phyloP scores from a whole-genome alignment of 2,113 vertebrate genomes.

The Notarius quadriscutis region DNA sequence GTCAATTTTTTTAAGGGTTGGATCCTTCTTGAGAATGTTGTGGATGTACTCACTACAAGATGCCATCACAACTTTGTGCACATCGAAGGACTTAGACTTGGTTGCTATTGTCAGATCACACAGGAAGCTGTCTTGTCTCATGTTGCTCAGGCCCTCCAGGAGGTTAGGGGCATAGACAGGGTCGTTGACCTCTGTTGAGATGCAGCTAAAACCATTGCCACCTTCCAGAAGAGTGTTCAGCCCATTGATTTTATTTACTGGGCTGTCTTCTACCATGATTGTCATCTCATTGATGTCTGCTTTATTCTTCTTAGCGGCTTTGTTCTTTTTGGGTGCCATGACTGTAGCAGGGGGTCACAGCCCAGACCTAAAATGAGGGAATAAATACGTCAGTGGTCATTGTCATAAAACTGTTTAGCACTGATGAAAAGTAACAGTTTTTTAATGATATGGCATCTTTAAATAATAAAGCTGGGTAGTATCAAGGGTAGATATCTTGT shows the following conservation, averaged over 20 bases:
- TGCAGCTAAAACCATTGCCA: constrained; percentile 92
- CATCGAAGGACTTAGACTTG: constrained; percentile 94
- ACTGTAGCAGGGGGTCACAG: constrained; percentile 79
- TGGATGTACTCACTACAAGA: constrained; percentile 94
- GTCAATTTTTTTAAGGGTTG: constrained; percentile 85
- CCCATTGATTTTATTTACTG: constrained; percentile 88
- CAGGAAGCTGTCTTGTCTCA: constrained; percentile 92
- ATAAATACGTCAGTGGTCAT: not conserved
- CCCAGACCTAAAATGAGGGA: constrained; percentile 69
- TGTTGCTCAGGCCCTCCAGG: constrained; percentile 89
- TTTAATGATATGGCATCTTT: not conserved
- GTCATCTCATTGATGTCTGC: constrained; percentile 88
- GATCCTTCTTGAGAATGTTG: constrained; percentile 90
- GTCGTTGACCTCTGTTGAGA: constrained; percentile 91
- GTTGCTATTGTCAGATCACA: constrained; percentile 92
- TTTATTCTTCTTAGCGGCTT: constrained; percentile 91
- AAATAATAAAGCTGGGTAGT: not conserved
- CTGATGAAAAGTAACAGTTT: not conserved
- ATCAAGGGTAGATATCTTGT: not conserved
- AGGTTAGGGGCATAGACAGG: constrained; percentile 87
- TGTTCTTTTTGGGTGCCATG: constrained; percentile 99
- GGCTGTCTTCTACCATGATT: constrained; percentile 89
- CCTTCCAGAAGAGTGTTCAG: constrained; percentile 89
- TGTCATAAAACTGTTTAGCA: not conserved
- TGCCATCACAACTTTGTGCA: constrained; percentile 96